phyloP scores from a whole-genome alignment of 2,888 invertebrate genomes.

The Erannis defoliaria region DNA sequence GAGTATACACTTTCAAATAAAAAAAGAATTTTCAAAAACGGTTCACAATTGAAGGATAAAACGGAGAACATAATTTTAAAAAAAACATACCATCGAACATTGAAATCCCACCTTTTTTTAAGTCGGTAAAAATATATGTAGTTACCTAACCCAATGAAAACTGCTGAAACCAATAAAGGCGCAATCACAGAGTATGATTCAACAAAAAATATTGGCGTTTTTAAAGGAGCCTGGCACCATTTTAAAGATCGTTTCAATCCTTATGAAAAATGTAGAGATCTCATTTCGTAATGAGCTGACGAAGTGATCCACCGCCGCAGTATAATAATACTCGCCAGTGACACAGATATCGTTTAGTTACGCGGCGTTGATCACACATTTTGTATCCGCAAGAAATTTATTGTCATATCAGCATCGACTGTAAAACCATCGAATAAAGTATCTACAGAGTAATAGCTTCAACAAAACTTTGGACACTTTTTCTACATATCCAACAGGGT shows the following conservation, averaged over 20 bases:
- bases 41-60: no score
- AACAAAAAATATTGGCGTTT: not conserved
- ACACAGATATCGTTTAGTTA: conserved; percentile 72
- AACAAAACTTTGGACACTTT: not conserved
- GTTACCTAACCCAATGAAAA: no score
- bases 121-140: no score
- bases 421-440: conserved; percentile 60
- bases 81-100: no score
- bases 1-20: no score
- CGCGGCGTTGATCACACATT: conserved; percentile 51
- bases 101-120: no score
- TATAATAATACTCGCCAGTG: conserved; percentile 48
- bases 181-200: no score
- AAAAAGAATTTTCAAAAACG: no score
- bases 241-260: conserved; percentile 7
- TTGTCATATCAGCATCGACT: conserved; percentile 64
- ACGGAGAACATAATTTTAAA: no score
- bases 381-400: conserved; percentile 67
- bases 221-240: not conserved
- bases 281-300: conserved; percentile 22
- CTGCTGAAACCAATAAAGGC: no score
- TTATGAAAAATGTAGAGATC: conserved; percentile 11
- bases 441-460: not conserved
- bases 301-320: conserved; percentile 32
- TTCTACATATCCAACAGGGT: no score